Conservation (phyloP, 2,797 vertebrate species). For the Sphenodon punctatus region DNA sequence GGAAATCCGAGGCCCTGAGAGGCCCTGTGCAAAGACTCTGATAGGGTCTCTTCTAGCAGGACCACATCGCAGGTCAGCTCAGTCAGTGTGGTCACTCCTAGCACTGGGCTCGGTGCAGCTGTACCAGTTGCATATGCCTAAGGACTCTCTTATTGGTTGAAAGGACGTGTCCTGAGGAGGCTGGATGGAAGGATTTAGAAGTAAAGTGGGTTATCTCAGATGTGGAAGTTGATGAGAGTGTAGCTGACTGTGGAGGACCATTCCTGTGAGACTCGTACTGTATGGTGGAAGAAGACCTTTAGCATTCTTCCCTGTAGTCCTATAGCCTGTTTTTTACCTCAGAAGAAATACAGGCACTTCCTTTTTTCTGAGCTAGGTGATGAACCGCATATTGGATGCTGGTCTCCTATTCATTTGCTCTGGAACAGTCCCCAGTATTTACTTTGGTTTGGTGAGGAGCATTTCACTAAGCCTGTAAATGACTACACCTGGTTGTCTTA, state of each 20-base stretch:
- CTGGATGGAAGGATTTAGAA: neutral
- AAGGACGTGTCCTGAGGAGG: neutral
- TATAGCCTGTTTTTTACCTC: neutral
- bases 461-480: neutral
- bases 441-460: neutral
- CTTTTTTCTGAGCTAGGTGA: neutral
- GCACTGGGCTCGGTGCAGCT: too few relatives aligned
- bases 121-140: too few relatives aligned
- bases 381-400: neutral
- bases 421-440: neutral
- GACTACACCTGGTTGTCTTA: neutral
- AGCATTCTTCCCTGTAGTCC: neutral
- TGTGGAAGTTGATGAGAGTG: neutral
- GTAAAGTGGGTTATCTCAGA: neutral
- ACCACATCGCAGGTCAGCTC: too few relatives aligned
- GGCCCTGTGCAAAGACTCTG: too few relatives aligned
- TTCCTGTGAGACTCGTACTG: too few relatives aligned
- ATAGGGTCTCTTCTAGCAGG: too few relatives aligned
- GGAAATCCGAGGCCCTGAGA: too few relatives aligned
- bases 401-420: neutral
- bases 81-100: too few relatives aligned
- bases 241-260: neutral
- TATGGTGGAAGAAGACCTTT: neutral
- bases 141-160: too few relatives aligned
- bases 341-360: neutral